Percentiles rank a stretch among this genome's conserved stretches.
phyloP scores from a whole-genome alignment of 2,888 invertebrate genomes.

The Nomada ferruginata region DNA sequence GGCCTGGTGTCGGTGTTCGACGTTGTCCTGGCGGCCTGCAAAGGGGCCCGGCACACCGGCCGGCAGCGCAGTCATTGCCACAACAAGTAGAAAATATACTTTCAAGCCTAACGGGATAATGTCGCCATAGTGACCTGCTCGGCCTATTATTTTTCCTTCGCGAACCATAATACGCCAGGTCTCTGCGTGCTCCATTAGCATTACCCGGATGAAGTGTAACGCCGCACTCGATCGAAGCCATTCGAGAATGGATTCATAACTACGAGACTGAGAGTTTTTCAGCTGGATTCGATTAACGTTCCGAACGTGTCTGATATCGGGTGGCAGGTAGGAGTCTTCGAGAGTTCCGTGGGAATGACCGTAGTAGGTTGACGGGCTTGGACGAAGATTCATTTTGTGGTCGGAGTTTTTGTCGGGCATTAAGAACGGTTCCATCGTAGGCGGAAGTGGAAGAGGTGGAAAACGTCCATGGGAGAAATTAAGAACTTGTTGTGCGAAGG shows the following conservation, averaged over 20 bases:
- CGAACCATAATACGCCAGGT: constrained; percentile 60
- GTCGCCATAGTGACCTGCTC: constrained; percentile 74
- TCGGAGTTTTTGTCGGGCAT: not conserved
- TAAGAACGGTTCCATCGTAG: not conserved
- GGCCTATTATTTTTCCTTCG: constrained; percentile 71
- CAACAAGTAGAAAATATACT: constrained; percentile 75
- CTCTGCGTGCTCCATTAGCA: constrained; percentile 59
- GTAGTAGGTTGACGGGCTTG: not conserved
- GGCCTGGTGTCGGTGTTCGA: constrained; percentile 40
- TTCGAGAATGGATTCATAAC: constrained; percentile 12
- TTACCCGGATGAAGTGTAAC: constrained; percentile 49
- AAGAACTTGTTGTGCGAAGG: too few relatives aligned
- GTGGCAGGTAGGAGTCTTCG: not conserved
- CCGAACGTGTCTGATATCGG: constrained; percentile 13
- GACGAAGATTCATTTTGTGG: not conserved
- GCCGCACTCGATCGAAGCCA: constrained; percentile 34
- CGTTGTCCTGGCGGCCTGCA: constrained; percentile 50
- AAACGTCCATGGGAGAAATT: too few relatives aligned
- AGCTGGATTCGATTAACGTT: constrained; percentile 19
- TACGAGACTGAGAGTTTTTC: not conserved
- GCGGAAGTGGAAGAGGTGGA: too few relatives aligned
- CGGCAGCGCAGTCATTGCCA: constrained; percentile 65
- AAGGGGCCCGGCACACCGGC: constrained; percentile 44
- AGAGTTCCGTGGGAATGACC: constrained; percentile 5
- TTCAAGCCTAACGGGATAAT: constrained; percentile 74